Percentiles rank a stretch among this genome's conserved stretches.
Evolutionary conservation across 1,140 invertebrate genomes (phyloP).

Genomic region (Drosophila navojoa): DNA sequence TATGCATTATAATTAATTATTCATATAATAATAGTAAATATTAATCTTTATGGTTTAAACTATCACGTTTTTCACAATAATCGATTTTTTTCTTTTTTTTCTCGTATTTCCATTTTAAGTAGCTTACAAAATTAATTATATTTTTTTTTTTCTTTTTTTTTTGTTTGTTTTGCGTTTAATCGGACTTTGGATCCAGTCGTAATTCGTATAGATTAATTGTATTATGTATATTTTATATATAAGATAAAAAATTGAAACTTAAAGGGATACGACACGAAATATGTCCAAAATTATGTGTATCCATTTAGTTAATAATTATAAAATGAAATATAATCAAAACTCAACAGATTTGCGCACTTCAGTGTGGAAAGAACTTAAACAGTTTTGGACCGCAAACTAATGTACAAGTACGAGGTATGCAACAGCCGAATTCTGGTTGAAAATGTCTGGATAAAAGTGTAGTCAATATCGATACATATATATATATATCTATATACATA

Average conservation of each 20-base stretch:
- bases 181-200: conserved; percentile 57
- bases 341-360: conserved; percentile 55
- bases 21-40: conserved; percentile 83
- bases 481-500: conserved; percentile 34
- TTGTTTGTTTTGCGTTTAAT: conserved; percentile 38
- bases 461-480: conserved; percentile 39
- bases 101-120: conserved; percentile 74
- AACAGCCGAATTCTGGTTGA: conserved; percentile 56
- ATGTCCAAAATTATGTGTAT: conserved; percentile 34
- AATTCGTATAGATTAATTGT: conserved; percentile 50
- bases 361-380: conserved; percentile 49
- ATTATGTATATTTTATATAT: conserved; percentile 50
- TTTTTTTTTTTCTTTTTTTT: conserved; percentile 21
- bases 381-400: conserved; percentile 48
- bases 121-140: conserved; percentile 71
- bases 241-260: conserved; percentile 70
- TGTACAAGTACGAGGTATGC: conserved; percentile 53
- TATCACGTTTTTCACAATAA: conserved; percentile 81
- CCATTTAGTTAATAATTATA: conserved; percentile 26
- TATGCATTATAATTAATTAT: conserved; percentile 76
- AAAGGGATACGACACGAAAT: conserved; percentile 52
- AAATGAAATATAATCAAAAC: conserved; percentile 56
- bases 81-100: conserved; percentile 69
- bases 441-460: conserved; percentile 38
- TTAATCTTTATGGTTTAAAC: conserved; percentile 82